A percentile compares a stretch with the other conserved stretches of the same genome.
These are phyloP conservation scores for Phoxinus dragarum DNA, from an alignment of 2,797 vertebrate species.

Conservation along the genomic window DNA sequence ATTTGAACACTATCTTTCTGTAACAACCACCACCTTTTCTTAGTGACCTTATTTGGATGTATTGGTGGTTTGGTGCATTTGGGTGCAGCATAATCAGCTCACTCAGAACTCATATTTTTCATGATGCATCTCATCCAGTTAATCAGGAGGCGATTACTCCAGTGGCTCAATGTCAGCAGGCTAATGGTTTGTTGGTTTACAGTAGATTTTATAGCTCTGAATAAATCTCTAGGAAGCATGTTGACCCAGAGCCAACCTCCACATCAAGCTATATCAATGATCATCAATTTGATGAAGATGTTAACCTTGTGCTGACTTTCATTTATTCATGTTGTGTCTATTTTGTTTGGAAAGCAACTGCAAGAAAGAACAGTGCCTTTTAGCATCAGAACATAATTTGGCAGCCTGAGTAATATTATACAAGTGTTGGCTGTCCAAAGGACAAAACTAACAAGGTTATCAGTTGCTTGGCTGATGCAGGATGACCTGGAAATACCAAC, in stretches of 20 bases:
- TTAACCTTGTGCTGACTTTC: slow-evolving; percentile 40
- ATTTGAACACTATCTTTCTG: too few species aligned
- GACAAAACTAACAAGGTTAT: neutral
- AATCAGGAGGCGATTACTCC: slow-evolving; percentile 31
- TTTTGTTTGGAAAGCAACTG: slow-evolving; percentile 12
- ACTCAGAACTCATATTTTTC: slow-evolving; percentile 16
- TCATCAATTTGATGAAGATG: slow-evolving; percentile 10
- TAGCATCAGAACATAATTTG: slow-evolving; percentile 5
- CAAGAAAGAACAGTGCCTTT: slow-evolving; percentile 25
- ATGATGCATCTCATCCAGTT: slow-evolving; percentile 30
- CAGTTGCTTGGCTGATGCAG: neutral
- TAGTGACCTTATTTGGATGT: neutral
- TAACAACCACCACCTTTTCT: neutral
- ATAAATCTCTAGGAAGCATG: slow-evolving; percentile 52
- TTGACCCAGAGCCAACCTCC: slow-evolving; percentile 40
- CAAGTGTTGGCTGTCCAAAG: neutral
- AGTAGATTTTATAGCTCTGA: slow-evolving; percentile 38
- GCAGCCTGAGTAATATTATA: slow-evolving; percentile 37
- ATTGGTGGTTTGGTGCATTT: slow-evolving; percentile 1
- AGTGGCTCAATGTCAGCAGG: slow-evolving; percentile 40
- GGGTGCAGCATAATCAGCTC: slow-evolving; percentile 23
- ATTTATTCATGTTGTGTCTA: neutral
- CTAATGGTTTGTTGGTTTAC: slow-evolving; percentile 58
- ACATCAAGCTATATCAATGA: slow-evolving; percentile 35
- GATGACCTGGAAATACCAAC: neutral